These are phyloP conservation scores for Camponotus fellah DNA, from an alignment of 2,888 invertebrate species.

Conservation along the genomic window DNA sequence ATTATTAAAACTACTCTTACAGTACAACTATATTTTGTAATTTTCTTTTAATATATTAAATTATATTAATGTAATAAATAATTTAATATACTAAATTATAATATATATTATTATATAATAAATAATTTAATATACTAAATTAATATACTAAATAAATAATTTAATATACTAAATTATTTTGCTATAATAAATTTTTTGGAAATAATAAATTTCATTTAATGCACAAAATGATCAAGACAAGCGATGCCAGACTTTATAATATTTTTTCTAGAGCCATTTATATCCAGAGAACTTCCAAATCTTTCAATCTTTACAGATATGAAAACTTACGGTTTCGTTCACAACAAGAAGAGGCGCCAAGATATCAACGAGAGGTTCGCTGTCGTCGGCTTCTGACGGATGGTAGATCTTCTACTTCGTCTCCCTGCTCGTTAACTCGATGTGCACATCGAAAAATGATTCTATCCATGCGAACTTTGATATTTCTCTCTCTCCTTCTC, in stretches of 20 bases:
- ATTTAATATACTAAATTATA: too few relatives aligned
- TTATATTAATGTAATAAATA: too few relatives aligned
- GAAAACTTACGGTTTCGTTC: conserved; percentile 26
- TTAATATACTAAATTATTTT: too few relatives aligned
- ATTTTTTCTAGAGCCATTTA: neutral
- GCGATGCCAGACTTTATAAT: neutral
- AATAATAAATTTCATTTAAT: too few relatives aligned
- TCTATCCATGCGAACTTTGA: conserved; percentile 1
- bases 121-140: too few relatives aligned
- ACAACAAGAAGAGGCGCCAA: conserved; percentile 18
- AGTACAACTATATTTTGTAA: too few relatives aligned
- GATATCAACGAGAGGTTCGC: conserved; percentile 33
- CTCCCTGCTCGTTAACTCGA: conserved; percentile 29
- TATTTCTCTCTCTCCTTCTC: neutral
- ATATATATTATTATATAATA: too few relatives aligned
- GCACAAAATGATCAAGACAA: neutral
- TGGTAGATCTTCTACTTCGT: conserved; percentile 32
- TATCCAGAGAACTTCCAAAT: neutral
- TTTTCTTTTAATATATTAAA: too few relatives aligned
- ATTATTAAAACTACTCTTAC: too few relatives aligned
- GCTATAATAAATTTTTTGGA: too few relatives aligned
- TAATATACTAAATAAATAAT: too few relatives aligned
- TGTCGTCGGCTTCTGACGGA: conserved; percentile 28
- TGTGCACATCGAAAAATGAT: conserved; percentile 33
- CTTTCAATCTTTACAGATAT: neutral